A percentile compares a stretch with the other conserved stretches of the same genome.
Conservation (phyloP, 2,888 invertebrate genomes). For the Ochropacha duplaris region DNA sequence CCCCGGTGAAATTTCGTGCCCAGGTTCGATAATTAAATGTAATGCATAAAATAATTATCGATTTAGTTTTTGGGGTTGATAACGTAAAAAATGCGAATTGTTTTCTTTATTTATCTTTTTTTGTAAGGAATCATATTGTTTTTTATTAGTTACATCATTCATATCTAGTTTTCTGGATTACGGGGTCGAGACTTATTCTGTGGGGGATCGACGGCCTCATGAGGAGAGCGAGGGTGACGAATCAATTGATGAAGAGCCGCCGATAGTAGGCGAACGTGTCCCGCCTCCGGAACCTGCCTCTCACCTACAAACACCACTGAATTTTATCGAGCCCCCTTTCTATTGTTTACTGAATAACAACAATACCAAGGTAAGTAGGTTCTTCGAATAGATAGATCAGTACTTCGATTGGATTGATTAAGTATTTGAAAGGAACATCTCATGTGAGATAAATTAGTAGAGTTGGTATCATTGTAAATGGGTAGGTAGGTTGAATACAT, state of each 20-base stretch:
- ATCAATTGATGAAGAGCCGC: slow-evolving; percentile 78
- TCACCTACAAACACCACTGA: slow-evolving; percentile 32
- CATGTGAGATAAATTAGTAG: too few relatives aligned
- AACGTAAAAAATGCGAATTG: too few relatives aligned
- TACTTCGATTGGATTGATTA: neutral
- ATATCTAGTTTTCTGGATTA: slow-evolving; percentile 1
- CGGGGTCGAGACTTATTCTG: slow-evolving; percentile 12
- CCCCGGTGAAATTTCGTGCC: too few relatives aligned
- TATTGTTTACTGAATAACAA: slow-evolving; percentile 29
- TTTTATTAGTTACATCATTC: neutral
- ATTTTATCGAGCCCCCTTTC: slow-evolving; percentile 23
- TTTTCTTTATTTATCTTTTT: too few relatives aligned
- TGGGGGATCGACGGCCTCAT: slow-evolving; percentile 47
- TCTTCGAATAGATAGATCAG: neutral
- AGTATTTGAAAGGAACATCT: too few relatives aligned
- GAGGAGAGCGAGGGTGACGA: slow-evolving; percentile 43
- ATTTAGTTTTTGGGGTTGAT: too few relatives aligned
- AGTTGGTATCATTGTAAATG: too few relatives aligned
- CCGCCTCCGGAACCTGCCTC: slow-evolving; percentile 58
- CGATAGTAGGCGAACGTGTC: slow-evolving; percentile 72
- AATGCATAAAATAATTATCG: too few relatives aligned
- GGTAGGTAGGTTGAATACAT: too few relatives aligned
- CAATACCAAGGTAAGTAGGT: neutral
- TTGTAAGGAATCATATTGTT: too few relatives aligned
- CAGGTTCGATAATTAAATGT: too few relatives aligned